Percentiles rank a stretch among this genome's conserved stretches.
Conservation (phyloP, 2,888 invertebrate genomes). For the Carcina quercana region DNA sequence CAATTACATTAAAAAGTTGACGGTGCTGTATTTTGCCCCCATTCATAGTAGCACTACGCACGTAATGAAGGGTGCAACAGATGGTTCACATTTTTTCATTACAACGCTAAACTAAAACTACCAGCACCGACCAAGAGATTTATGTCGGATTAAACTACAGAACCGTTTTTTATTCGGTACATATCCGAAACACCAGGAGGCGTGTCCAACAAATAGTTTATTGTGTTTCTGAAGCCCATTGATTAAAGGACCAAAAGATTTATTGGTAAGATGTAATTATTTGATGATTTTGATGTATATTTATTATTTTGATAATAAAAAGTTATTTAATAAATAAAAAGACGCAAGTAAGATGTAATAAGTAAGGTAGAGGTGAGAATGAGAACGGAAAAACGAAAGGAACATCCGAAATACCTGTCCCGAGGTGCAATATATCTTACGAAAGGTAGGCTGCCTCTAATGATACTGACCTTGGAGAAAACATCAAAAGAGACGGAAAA, state of each 20-base stretch:
- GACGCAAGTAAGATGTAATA: too few species aligned
- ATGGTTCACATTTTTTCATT: constrained; percentile 70
- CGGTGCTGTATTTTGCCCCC: constrained; percentile 52
- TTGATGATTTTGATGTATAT: constrained; percentile 2
- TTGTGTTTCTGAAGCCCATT: constrained; percentile 45
- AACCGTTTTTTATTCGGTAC: constrained; percentile 57
- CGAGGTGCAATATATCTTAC: too few species aligned
- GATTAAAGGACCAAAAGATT: constrained; percentile 27
- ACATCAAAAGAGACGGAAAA: neutral
- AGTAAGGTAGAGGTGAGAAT: too few species aligned
- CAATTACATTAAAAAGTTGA: constrained; percentile 72
- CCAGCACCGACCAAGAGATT: constrained; percentile 55
- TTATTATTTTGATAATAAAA: neutral
- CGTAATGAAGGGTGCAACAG: constrained; percentile 72
- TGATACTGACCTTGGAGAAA: neutral
- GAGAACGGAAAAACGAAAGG: too few species aligned
- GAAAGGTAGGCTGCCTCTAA: too few species aligned
- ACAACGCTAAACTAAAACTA: constrained; percentile 55
- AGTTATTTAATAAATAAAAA: neutral
- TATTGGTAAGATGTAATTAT: constrained; percentile 12
- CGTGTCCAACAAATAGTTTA: constrained; percentile 53
- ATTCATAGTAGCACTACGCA: constrained; percentile 44
- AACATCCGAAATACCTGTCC: too few species aligned
- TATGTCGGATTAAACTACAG: constrained; percentile 66
- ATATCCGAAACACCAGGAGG: constrained; percentile 61